These are phyloP conservation scores for Lepus timidus DNA, from an alignment of 2,113 vertebrate species.

Conservation along the genomic window DNA sequence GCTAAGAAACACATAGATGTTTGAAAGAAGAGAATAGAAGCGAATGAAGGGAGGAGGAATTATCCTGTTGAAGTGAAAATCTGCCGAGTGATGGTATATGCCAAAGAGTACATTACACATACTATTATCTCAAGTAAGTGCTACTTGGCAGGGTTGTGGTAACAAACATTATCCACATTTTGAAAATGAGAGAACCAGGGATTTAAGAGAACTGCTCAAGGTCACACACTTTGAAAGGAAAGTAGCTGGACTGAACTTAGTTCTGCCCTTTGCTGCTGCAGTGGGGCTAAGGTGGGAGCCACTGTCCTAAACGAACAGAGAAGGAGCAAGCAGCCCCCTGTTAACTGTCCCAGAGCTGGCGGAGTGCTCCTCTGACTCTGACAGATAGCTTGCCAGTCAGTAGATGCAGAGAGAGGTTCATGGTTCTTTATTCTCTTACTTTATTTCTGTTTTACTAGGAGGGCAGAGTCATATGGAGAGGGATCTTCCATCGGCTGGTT, in stretches of 20 bases:
- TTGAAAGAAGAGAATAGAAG: neutral
- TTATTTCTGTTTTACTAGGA: no score
- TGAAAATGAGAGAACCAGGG: neutral
- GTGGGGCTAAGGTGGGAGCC: accelerated
- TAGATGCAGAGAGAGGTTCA: neutral
- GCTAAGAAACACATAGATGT: neutral
- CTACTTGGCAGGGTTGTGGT: neutral
- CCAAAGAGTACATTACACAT: neutral
- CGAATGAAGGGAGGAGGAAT: neutral
- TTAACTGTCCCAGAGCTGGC: accelerated
- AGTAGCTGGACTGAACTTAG: neutral
- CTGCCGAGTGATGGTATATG: neutral
- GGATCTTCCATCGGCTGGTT: no score
- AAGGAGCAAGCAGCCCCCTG: neutral
- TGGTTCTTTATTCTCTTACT: no score
- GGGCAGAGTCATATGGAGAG: no score
- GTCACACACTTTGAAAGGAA: neutral
- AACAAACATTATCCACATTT: neutral
- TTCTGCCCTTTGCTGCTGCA: neutral
- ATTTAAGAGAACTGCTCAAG: neutral
- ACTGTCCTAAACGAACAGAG: neutral
- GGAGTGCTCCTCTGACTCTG: neutral
- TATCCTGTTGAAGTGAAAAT: neutral
- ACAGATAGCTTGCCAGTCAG: accelerated
- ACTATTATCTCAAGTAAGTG: neutral